Base-by-base conservation (phyloP, 30 jellyfish, hydroid and myxozoan genomes). In the Hydra vulgaris region DNA sequence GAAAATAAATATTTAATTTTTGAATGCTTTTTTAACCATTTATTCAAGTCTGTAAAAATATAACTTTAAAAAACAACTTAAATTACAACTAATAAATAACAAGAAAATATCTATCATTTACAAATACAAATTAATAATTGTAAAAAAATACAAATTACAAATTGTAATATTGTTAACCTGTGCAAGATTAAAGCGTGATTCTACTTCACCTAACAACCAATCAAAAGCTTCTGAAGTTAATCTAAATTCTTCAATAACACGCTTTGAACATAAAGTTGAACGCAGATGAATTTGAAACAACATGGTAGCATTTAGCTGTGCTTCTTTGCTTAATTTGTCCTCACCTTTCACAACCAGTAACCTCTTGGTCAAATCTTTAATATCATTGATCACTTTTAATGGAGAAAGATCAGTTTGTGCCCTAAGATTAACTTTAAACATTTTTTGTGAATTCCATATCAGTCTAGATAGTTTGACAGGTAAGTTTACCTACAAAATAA, bases 371-470 rank as follows among this genome's bases (percentile, higher is more conserved):
- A 88, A 55, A 20, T 84, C 95, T 3, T 76, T 70, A 19, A 92
- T 93, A 69, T 89, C 98, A 66, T 84, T 84, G 55, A 88, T 75
- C 21, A 94, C 89, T 76, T 84, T 83, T 24, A 82, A 53, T 72
- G 99, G 99, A 27, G 95, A 81, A 70, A 94, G 79, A 85, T 94
- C 99, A 15, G 97, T 80, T 1, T 88, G 94, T 61, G 85, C 21
- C 12, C 95, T 77, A 76, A 82, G 70, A 85, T 86, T 88, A 81
- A 88, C 85, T 70, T 88, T 88, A 61, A 94, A 94, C 70, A 88
- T 88, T 82, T 94, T 94, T 78, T 84, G 95, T 0, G 99, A 94
- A 80, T 94, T 94, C 99, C 99, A 94, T 17, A 94, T 88, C 74
- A 94, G 73, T 22, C 99, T 84, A 1, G 27, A 53, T 22, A 94